These are phyloP conservation scores for Charaxes varanes DNA, from an alignment of 1,140 invertebrate species.

Conservation along the genomic window DNA sequence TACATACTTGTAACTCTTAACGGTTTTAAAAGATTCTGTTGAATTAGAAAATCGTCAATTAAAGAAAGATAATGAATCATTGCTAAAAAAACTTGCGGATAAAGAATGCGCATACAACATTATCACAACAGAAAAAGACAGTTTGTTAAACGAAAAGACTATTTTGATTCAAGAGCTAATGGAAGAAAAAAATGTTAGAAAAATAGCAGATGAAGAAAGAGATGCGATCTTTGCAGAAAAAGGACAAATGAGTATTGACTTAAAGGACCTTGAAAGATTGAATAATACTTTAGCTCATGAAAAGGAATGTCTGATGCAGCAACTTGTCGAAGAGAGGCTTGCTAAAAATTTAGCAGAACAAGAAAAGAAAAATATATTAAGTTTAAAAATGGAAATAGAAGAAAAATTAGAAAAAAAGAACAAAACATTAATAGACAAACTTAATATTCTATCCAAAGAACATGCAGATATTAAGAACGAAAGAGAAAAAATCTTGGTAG, in stretches of 20 bases:
- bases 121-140: constrained; percentile 22
- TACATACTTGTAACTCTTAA: no score
- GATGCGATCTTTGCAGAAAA: constrained; percentile 18
- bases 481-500: not conserved
- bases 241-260: constrained; percentile 14
- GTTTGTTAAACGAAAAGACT: constrained; percentile 28
- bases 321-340: constrained; percentile 28
- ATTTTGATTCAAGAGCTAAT: constrained; percentile 26
- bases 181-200: constrained; percentile 24
- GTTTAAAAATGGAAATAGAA: constrained; percentile 15
- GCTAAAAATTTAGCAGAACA: constrained; percentile 22
- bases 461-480: constrained; percentile 7
- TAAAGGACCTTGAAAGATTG: constrained; percentile 10
- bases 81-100: constrained; percentile 11
- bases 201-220: constrained; percentile 26
- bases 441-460: constrained; percentile 5
- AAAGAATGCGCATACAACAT: constrained; percentile 11
- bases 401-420: constrained; percentile 10
- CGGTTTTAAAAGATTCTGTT: constrained; percentile 15
- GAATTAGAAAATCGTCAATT: constrained; percentile 26
- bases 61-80: constrained; percentile 16
- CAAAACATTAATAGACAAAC: constrained; percentile 10
- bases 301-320: constrained; percentile 32
- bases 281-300: constrained; percentile 20
- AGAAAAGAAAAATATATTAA: constrained; percentile 20